A percentile compares a stretch with the other conserved stretches of the same genome.
These are phyloP conservation scores for Macropodus opercularis DNA, from an alignment of 2,797 vertebrate genomes.

Conservation along the genomic window DNA sequence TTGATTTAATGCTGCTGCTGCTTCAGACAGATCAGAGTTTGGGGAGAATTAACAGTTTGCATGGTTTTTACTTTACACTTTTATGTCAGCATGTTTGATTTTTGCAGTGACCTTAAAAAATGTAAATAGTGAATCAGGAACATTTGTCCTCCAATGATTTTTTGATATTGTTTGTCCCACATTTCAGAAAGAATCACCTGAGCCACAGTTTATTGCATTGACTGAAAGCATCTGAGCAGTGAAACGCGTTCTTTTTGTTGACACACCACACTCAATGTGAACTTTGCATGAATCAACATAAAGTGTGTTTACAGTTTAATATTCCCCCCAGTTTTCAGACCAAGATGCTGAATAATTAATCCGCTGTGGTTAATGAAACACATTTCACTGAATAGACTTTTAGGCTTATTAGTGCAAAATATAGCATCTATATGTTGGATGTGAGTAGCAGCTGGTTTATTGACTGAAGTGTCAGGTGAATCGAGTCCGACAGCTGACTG, in stretches of 20 bases:
- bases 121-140: too few relatives aligned
- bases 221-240: conserved; percentile 24
- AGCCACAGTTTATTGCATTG: conserved; percentile 21
- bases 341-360: conserved; percentile 68
- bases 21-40: conserved; percentile 34
- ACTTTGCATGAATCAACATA: conserved; percentile 17
- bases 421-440: conserved; percentile 24
- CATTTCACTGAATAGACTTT: conserved; percentile 43
- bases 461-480: conserved; percentile 27
- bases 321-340: conserved; percentile 45
- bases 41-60: conserved; percentile 40
- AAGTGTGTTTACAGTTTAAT: conserved; percentile 51
- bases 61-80: neutral
- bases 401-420: conserved; percentile 36
- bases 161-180: neutral
- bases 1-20: conserved; percentile 50
- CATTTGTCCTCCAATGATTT: too few relatives aligned
- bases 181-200: conserved; percentile 8
- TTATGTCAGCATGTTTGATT: neutral
- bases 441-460: conserved; percentile 25
- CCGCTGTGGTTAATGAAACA: conserved; percentile 53
- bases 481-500: conserved; percentile 21
- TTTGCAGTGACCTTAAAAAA: too few relatives aligned
- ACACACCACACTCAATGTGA: conserved; percentile 12
- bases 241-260: conserved; percentile 10